phyloP scores from a whole-genome alignment of 2,888 invertebrate species.

The Microctonus hyperodae region DNA sequence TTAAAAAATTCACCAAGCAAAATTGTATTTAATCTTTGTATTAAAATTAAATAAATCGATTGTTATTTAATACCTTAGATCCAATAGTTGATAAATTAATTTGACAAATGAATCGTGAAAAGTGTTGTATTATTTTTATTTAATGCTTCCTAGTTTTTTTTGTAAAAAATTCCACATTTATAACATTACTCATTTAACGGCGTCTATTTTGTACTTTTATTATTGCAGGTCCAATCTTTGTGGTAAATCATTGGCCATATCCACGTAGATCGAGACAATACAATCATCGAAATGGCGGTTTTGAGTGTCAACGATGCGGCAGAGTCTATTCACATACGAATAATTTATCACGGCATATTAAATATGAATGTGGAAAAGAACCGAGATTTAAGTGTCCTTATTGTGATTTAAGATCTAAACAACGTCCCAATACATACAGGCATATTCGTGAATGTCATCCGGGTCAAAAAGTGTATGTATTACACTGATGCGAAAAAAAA shows the following conservation, averaged over 20 bases:
- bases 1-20: not conserved
- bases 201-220: not conserved
- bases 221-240: slow-evolving; percentile 16
- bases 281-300: slow-evolving; percentile 18
- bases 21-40: slow-evolving; percentile 11
- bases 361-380: slow-evolving; percentile 51
- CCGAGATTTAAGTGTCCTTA: slow-evolving; percentile 49
- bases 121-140: not conserved
- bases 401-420: slow-evolving; percentile 45
- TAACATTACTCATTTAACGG: not conserved
- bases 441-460: slow-evolving; percentile 39
- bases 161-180: not conserved
- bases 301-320: slow-evolving; percentile 39
- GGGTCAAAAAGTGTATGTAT: slow-evolving; percentile 1
- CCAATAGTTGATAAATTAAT: not conserved
- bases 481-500: not conserved
- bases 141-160: not conserved
- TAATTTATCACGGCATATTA: slow-evolving; percentile 41
- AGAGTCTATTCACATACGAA: slow-evolving; percentile 38
- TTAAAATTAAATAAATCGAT: not conserved
- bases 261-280: slow-evolving; percentile 2
- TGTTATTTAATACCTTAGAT: not conserved
- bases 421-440: slow-evolving; percentile 40
- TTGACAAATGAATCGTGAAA: not conserved
- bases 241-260: slow-evolving; percentile 12